Base-by-base conservation (phyloP, 2,797 vertebrate genomes). In the Hephaestus fuliginosus region DNA sequence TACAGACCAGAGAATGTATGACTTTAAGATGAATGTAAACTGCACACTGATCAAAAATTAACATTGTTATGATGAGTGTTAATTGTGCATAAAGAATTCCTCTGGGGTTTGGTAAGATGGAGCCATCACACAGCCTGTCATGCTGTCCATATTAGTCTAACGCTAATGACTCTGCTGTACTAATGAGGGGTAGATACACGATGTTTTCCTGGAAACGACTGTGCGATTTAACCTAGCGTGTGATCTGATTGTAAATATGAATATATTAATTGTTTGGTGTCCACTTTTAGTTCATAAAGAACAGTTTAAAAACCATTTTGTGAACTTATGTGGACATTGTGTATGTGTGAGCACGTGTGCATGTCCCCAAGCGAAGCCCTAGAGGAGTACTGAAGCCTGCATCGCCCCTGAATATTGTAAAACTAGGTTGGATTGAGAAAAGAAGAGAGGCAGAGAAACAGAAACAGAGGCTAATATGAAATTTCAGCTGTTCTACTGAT, bases 171-270 rank as follows among this genome's bases (percentile, higher is more conserved):
- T 25, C 70, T 70, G 71, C 55, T 36, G 74, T 22, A 41, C 57
- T 43, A 78, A 76, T 58, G 46, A 68, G 62, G 41, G 13, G 0
- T 17, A 41, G 44, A 61, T 48, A 52, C 53, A 53, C 7, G 14
- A 62, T n/a, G 62, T 79, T 85, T 85, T 71, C 78, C 60, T 44
- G 52, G 72, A 86, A 81, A 78, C 41, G 4, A 36, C 8, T 15
- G 62, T n/a, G 51, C 33, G 1, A n/a, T 58, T 86, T 65, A 73
- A 85, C 56, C 2, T 30, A 64, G 61, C 30, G 44, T 66, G 66
- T 90, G 86, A 74, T 78, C 70, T 41, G 80, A 74, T 39, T 87
- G 74, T 64, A 48, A 85, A 81, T 77, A 69, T 60, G 65, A 68
- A 69, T 12, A 60, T 57, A 63, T 36, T 56, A 49, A 61, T 57